Evolutionary conservation across 2,113 vertebrate genomes (phyloP).

Genomic region (Ivindomyrus marchei): DNA sequence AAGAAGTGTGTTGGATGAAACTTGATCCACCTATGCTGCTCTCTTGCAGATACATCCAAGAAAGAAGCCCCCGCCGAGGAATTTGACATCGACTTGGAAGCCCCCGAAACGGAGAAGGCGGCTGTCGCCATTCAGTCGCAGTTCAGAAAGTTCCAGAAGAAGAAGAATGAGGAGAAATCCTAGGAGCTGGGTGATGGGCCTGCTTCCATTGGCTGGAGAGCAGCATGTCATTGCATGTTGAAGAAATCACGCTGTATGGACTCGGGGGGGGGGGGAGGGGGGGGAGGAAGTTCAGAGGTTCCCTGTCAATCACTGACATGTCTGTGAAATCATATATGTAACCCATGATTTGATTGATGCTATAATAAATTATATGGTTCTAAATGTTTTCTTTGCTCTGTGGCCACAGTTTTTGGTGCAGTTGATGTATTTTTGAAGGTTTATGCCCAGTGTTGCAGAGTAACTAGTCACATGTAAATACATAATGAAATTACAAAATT

Average conservation of each 20-base stretch:
- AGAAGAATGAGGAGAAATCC: conserved; percentile 67
- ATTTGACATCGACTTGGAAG: conserved; percentile 80
- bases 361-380: conserved; percentile 38
- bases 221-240: conserved; percentile 59
- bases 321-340: conserved; percentile 51
- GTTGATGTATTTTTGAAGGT: background rate
- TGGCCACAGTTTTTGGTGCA: background rate
- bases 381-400: conserved; percentile 34
- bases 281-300: conserved; percentile 46
- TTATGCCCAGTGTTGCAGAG: background rate
- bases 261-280: conserved; percentile 38
- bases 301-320: conserved; percentile 51
- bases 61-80: conserved; percentile 72
- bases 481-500: background rate
- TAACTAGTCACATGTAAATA: background rate
- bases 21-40: conserved; percentile 12
- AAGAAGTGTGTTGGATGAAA: background rate
- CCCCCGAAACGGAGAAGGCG: conserved; percentile 70
- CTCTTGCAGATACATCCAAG: conserved; percentile 76
- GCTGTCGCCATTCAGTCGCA: conserved; percentile 81
- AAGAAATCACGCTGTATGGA: conserved; percentile 56
- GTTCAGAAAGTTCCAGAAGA: conserved; percentile 91
- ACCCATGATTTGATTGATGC: conserved; percentile 47
- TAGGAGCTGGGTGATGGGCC: conserved; percentile 49
- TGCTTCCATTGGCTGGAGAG: conserved; percentile 14